phyloP scores from a whole-genome alignment of 1,140 invertebrate species.

The Prorops nasuta region DNA sequence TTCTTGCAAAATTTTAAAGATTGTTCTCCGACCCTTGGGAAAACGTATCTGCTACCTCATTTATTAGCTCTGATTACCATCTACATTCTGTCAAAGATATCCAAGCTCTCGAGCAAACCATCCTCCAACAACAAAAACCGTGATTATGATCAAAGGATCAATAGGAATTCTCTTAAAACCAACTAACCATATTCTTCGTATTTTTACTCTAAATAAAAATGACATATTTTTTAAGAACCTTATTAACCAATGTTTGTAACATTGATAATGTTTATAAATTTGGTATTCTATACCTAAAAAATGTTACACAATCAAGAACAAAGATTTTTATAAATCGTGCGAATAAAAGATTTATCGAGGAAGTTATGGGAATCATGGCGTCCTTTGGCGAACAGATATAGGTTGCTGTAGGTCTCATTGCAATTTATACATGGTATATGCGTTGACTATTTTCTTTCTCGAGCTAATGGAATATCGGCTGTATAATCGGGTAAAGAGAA shows the following conservation, averaged over 20 bases:
- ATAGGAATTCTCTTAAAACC: constrained; percentile 29
- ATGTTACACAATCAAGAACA: no score
- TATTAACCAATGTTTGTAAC: constrained; percentile 17
- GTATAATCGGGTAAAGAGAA: constrained; percentile 57
- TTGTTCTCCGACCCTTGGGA: no score
- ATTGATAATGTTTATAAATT: no score
- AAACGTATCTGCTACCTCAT: constrained; percentile 63
- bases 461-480: constrained; percentile 48
- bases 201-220: constrained; percentile 11
- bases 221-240: constrained; percentile 32
- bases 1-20: constrained; percentile 20
- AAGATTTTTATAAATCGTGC: no score
- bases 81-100: constrained; percentile 35
- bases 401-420: no score
- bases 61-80: constrained; percentile 58
- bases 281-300: no score
- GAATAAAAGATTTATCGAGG: constrained; percentile 67
- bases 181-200: background rate
- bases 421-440: constrained; percentile 9
- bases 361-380: no score
- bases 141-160: constrained; percentile 18
- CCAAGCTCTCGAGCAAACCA: background rate
- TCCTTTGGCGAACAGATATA: no score
- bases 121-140: constrained; percentile 4
- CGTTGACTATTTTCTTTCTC: constrained; percentile 42